phyloP scores from a whole-genome alignment of 2,113 vertebrate genomes.

The Blennius ocellaris region DNA sequence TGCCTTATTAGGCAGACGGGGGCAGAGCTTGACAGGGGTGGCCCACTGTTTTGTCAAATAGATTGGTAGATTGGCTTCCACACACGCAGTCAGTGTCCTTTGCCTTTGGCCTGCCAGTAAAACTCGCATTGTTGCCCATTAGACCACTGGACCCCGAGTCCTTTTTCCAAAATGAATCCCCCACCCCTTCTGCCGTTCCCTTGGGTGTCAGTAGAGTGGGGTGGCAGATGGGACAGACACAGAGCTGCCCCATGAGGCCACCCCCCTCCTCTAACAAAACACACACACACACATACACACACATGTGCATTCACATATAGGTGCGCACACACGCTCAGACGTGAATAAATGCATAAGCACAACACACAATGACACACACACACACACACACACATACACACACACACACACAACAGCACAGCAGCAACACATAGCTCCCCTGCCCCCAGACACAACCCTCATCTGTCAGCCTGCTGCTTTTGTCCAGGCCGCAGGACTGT shows the following conservation, averaged over 20 bases:
- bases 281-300: slow-evolving; percentile 47
- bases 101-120: slow-evolving; percentile 75
- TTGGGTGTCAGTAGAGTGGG: slow-evolving; percentile 84
- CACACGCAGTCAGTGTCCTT: slow-evolving; percentile 69
- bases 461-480: slow-evolving; percentile 80
- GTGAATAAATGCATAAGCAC: slow-evolving; percentile 26
- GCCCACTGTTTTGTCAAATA: slow-evolving; percentile 74
- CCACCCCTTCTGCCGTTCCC: slow-evolving; percentile 80
- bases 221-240: slow-evolving; percentile 87
- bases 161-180: slow-evolving; percentile 76
- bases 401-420: slow-evolving; percentile 21
- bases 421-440: slow-evolving; percentile 64
- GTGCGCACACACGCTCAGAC: slow-evolving; percentile 50
- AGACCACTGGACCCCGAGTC: slow-evolving; percentile 72
- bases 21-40: slow-evolving; percentile 61
- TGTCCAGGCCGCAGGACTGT: slow-evolving; percentile 63
- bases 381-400: no score
- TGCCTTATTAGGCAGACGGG: slow-evolving; percentile 70
- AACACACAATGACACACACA: slow-evolving; percentile 22
- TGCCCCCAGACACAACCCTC: slow-evolving; percentile 73
- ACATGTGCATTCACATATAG: slow-evolving; percentile 24
- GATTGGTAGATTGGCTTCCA: slow-evolving; percentile 76
- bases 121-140: slow-evolving; percentile 80
- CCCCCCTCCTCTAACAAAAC: slow-evolving; percentile 34
- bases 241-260: slow-evolving; percentile 82